Conservation (phyloP, 2,113 vertebrate species). For the Dasypus novemcinctus region DNA sequence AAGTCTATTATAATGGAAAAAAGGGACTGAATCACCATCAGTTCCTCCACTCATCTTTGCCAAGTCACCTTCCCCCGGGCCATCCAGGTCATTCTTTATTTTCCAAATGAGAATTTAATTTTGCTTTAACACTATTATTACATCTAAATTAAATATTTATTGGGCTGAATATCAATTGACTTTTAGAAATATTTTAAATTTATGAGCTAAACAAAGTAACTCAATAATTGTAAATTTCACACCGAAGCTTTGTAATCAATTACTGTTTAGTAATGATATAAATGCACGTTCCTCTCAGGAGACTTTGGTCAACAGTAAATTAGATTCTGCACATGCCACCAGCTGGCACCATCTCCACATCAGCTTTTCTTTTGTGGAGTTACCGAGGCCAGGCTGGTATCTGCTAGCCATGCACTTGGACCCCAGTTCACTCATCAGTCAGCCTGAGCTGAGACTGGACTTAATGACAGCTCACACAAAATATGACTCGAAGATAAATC, state of each 20-base stretch:
- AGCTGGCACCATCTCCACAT: constrained; percentile 47
- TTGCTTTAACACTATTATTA: constrained; percentile 72
- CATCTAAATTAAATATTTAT: constrained; percentile 77
- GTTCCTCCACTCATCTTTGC: not conserved
- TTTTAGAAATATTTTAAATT: constrained; percentile 75
- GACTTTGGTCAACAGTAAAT: constrained; percentile 69
- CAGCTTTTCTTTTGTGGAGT: constrained; percentile 18
- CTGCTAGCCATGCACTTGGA: not conserved
- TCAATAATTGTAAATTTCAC: constrained; percentile 78
- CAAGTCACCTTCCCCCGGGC: not conserved
- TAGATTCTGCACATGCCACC: constrained; percentile 63
- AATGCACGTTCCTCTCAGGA: constrained; percentile 63
- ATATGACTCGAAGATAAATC: constrained; percentile 50
- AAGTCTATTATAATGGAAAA: not conserved
- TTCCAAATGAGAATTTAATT: constrained; percentile 76
- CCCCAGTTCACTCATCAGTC: constrained; percentile 34
- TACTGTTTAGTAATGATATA: constrained; percentile 72
- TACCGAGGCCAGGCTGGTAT: not conserved
- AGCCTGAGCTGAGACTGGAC: not conserved
- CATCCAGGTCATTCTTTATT: constrained; percentile 65
- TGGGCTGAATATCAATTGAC: constrained; percentile 72
- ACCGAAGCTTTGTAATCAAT: constrained; percentile 73
- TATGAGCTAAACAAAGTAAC: constrained; percentile 71
- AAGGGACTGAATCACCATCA: not conserved
- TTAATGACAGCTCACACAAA: constrained; percentile 33